These are phyloP conservation scores for Hypotaenidia philippensis DNA, from an alignment of 2,797 vertebrate genomes.

Conservation along the genomic window DNA sequence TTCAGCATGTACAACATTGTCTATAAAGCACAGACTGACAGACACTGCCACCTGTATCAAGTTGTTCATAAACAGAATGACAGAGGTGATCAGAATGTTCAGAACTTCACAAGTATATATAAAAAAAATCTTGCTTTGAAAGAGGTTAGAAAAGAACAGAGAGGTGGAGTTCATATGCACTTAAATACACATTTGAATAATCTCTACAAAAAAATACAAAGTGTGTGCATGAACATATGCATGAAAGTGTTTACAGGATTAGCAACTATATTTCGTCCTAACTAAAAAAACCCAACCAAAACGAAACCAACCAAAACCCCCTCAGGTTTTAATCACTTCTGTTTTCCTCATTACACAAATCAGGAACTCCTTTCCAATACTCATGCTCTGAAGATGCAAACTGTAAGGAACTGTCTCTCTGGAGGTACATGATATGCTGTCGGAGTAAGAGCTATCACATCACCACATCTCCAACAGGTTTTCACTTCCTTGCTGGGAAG, in stretches of 20 bases:
- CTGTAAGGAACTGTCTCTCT: not conserved
- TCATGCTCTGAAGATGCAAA: not conserved
- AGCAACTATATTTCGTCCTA: not conserved
- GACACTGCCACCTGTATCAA: rapidly evolving
- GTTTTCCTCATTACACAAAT: not conserved
- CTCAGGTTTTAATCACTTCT: not conserved
- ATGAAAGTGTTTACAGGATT: not conserved
- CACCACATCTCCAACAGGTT: not conserved
- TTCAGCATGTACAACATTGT: not conserved
- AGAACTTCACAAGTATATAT: not conserved
- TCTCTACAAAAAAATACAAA: not conserved
- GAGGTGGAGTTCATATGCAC: not conserved
- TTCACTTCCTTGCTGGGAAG: not conserved
- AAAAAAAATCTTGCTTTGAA: not conserved
- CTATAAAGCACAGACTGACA: not conserved
- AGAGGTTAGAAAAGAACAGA: not conserved
- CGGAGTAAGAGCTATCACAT: not conserved
- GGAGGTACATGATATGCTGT: not conserved
- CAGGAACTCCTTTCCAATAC: not conserved
- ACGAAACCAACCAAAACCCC: no score
- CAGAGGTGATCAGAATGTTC: not conserved
- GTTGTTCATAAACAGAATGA: not conserved
- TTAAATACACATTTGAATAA: not conserved
- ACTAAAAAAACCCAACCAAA: no score
- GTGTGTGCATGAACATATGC: not conserved